phyloP scores from a whole-genome alignment of 2,888 invertebrate species.

The Prostheceraeus crozeri region DNA sequence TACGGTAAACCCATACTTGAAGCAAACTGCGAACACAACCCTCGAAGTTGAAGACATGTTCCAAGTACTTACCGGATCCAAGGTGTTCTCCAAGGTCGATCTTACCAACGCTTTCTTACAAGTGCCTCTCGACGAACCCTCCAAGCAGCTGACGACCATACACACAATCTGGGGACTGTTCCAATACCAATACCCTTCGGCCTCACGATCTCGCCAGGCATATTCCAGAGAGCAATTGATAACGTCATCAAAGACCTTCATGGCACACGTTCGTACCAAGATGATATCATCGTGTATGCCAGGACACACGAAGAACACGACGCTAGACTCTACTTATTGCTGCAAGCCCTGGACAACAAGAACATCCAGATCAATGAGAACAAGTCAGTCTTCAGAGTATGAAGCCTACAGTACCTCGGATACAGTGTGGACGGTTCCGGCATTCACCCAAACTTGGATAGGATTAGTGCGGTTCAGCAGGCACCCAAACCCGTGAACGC shows the following conservation, averaged over 20 bases:
- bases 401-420: background rate
- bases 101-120: background rate
- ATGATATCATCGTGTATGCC: slow-evolving; percentile 17
- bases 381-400: background rate
- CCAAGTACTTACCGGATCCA: background rate
- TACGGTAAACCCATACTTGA: slow-evolving; percentile 20
- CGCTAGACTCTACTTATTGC: background rate
- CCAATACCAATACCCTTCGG: too few relatives aligned
- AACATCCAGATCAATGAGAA: slow-evolving; percentile 13
- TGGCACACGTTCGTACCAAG: background rate
- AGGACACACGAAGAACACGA: background rate
- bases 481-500: slow-evolving; percentile 1
- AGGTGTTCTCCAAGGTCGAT: slow-evolving; percentile 11
- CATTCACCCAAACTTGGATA: slow-evolving; percentile 1
- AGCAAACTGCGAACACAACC: slow-evolving; percentile 12
- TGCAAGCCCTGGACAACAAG: slow-evolving; percentile 8
- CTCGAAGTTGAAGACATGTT: slow-evolving; percentile 27
- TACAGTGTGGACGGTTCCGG: background rate
- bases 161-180: background rate
- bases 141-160: background rate
- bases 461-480: background rate
- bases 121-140: background rate
- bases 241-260: background rate
- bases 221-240: background rate
- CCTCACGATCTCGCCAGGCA: background rate